phyloP scores from a whole-genome alignment of 2,113 vertebrate genomes.

The Boulengeromyrus knoepffleri region DNA sequence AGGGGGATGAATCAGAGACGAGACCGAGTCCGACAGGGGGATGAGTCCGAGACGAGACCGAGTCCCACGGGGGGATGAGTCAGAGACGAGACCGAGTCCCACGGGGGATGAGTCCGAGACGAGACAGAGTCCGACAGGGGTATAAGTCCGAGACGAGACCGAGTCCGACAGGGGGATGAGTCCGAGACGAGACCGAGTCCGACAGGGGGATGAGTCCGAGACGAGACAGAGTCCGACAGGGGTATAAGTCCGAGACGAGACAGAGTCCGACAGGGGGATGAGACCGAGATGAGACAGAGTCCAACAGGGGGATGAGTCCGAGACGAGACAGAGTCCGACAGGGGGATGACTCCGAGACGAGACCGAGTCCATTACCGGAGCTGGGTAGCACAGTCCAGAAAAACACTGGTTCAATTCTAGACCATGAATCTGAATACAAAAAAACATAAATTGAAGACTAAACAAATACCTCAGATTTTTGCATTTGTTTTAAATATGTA shows the following conservation, averaged over 20 bases:
- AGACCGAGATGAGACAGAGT: not conserved
- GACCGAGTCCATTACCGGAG: not conserved
- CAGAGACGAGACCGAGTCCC: not conserved
- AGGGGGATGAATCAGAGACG: not conserved
- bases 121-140: not conserved
- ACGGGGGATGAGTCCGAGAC: not conserved
- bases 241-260: too few species aligned
- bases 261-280: not conserved
- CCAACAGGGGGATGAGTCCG: not conserved
- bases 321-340: not conserved
- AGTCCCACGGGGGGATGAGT: rapidly evolving
- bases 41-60: not conserved
- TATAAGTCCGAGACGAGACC: not conserved
- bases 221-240: too few species aligned
- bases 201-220: too few species aligned
- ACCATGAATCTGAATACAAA: not conserved
- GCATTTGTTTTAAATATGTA: not conserved
- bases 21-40: not conserved
- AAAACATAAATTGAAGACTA: not conserved
- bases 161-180: not conserved
- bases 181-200: too few species aligned
- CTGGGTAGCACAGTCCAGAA: not conserved
- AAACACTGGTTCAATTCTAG: not conserved
- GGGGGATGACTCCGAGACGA: not conserved
- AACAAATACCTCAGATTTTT: not conserved